These are phyloP conservation scores for Labeo catla DNA, from an alignment of 2,113 vertebrate species.

Conservation along the genomic window DNA sequence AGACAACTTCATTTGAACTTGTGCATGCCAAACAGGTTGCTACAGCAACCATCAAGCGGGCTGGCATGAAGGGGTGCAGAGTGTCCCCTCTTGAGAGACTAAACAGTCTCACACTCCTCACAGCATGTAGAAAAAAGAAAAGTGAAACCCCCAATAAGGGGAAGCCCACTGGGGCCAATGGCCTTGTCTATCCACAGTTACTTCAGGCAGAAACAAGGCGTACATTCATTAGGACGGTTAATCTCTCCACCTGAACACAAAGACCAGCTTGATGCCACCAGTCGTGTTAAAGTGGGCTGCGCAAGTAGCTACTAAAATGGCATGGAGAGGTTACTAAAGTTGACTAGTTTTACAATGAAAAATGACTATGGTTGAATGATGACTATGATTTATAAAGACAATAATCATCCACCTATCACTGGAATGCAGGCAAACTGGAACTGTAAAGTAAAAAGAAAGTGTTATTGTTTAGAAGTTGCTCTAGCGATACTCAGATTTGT, in stretches of 20 bases:
- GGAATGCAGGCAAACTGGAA: slow-evolving; percentile 49
- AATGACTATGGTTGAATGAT: neutral
- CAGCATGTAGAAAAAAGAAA: slow-evolving; percentile 40
- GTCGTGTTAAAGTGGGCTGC: neutral
- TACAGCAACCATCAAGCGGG: slow-evolving; percentile 45
- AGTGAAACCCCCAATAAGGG: neutral
- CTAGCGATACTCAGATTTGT: neutral
- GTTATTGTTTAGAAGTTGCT: neutral
- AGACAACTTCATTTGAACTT: slow-evolving; percentile 44
- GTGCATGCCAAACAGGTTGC: slow-evolving; percentile 51
- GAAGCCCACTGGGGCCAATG: neutral
- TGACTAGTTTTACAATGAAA: slow-evolving; percentile 2
- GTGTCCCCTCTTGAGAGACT: slow-evolving; percentile 47
- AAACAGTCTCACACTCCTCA: slow-evolving; percentile 52
- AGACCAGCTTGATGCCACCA: slow-evolving; percentile 14
- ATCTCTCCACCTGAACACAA: slow-evolving; percentile 43
- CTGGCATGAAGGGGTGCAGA: neutral
- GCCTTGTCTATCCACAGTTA: neutral
- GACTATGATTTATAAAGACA: neutral
- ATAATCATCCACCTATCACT: neutral
- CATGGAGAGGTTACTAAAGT: neutral
- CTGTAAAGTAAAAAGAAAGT: neutral
- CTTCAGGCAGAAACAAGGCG: slow-evolving; percentile 35
- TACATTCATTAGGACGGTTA: slow-evolving; percentile 41
- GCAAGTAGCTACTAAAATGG: neutral